Base-by-base conservation (phyloP, 1,140 invertebrate genomes). In the Propsilocerus akamusi region DNA sequence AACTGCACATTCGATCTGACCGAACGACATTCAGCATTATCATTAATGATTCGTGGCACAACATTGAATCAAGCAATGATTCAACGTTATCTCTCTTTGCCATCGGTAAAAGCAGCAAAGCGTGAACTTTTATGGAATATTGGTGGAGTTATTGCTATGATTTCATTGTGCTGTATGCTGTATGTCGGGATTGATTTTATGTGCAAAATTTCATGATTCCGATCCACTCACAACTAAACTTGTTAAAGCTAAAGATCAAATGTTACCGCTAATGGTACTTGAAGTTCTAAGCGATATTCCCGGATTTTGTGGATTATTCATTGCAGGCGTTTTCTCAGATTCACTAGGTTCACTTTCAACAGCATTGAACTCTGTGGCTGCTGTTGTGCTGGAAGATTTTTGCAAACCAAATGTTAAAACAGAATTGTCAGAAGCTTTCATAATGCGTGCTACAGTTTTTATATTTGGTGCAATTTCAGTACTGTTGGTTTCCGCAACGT, bases 361-460 rank as follows among this genome's bases (percentile, higher is more conserved):
- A 1, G 81, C 82, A 0, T 60, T 87, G 5, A 87, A 86, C 60
- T 84, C 84, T 1, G 75, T 87, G 72, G 77, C 83, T 14, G 83
- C 83, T 2, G 83, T 86, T 0, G 83, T 85, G 58, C 82, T 83
- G 60, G 80, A 87, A 63, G 84, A 87, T 61, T 72, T 86, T 52
- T 75, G 86, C 2, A 76, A 78, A 56, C 80, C 80, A 10, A 65
- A 71, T 14, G 65, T 77, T 49, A 76, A 74, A 26, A 71, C 68
- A 55, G 73, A 72, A 1, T 68, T 78, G 37, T 73, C 75, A 1
- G 75, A 81, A 53, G 67, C 76, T 56, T 66, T 77, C 53, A 58
- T 82, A 7, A 75, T 86, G 70, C 80, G 81, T 60, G 55, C 74
- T 0, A 77, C 77, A 3, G 81, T 85, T 2, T 66, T 86, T 3